Evolutionary conservation across 2,797 vertebrate species (phyloP).

Genomic region (Cossypha niveicapilla): DNA sequence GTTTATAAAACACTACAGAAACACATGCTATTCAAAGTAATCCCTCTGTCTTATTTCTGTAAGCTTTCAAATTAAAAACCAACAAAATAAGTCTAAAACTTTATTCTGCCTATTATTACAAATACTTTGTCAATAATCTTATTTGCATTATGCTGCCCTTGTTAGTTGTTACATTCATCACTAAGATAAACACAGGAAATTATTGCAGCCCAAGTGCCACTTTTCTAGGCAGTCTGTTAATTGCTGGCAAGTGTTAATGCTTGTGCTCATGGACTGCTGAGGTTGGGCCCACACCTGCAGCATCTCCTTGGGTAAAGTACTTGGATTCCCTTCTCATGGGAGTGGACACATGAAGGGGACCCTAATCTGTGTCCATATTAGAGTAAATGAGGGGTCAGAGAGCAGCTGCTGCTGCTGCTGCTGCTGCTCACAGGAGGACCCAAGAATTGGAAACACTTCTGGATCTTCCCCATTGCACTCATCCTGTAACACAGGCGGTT

Average conservation of each 20-base stretch:
- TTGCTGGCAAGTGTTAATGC: not conserved
- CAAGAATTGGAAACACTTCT: not conserved
- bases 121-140: not conserved
- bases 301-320: not conserved
- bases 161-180: not conserved
- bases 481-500: not conserved
- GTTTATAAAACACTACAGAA: not conserved
- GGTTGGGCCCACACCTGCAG: fast-evolving
- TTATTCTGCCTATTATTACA: not conserved
- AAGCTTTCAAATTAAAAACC: not conserved
- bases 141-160: not conserved
- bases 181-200: not conserved
- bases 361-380: not conserved
- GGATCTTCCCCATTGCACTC: not conserved
- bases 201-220: not conserved
- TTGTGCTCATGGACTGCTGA: not conserved
- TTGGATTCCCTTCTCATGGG: not conserved
- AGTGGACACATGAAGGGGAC: not conserved
- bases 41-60: not conserved
- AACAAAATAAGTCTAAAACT: not conserved
- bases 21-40: not conserved
- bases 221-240: not conserved
- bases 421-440: not conserved
- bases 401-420: not conserved
- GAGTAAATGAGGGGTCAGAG: not conserved